Evolutionary conservation across 2,113 vertebrate species (phyloP).

Genomic region (Anas platyrhynchos): DNA sequence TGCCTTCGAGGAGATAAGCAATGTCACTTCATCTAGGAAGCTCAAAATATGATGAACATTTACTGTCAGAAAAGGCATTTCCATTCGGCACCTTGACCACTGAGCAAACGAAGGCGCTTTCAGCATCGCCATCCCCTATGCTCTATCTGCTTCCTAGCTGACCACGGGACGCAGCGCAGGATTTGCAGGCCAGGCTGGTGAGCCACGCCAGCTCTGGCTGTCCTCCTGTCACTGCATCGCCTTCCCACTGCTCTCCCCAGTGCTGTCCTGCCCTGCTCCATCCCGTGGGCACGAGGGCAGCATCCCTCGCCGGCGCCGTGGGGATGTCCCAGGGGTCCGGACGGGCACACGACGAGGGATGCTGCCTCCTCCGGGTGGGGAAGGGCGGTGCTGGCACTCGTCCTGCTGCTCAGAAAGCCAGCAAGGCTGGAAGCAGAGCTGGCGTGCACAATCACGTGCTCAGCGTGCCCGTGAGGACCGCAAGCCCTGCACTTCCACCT

Average conservation of each 20-base stretch:
- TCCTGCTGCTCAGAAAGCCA: background rate
- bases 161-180: rapidly evolving
- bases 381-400: background rate
- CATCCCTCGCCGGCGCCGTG: rapidly evolving
- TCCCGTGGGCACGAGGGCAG: background rate
- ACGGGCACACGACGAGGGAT: rapidly evolving
- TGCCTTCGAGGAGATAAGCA: conserved; percentile 86
- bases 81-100: background rate
- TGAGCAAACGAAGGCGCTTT: background rate
- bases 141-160: conserved; percentile 8
- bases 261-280: background rate
- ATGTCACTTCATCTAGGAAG: conserved; percentile 84
- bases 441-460: background rate
- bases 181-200: background rate
- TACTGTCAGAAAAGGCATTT: conserved; percentile 51
- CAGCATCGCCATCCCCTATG: background rate
- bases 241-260: background rate
- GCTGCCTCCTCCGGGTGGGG: background rate
- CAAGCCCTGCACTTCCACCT: background rate
- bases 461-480: rapidly evolving
- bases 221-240: background rate
- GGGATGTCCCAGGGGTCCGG: background rate
- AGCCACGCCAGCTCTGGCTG: background rate
- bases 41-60: conserved; percentile 83
- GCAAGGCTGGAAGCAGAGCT: background rate